Percentiles rank a stretch among this genome's conserved stretches.
Evolutionary conservation across 2,797 vertebrate genomes (phyloP).

Genomic region (Coregonus sp.): DNA sequence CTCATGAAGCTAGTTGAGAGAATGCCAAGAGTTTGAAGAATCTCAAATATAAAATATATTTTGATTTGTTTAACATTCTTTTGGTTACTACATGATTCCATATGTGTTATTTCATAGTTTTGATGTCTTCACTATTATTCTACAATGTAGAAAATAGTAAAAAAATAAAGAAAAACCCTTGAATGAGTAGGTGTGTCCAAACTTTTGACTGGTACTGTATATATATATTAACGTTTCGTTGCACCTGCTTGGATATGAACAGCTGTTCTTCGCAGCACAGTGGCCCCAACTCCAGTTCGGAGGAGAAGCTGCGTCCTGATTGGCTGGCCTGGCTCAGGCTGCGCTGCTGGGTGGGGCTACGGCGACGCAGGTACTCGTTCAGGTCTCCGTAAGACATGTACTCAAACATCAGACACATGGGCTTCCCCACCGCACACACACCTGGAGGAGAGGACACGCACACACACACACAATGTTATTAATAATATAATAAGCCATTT

Average conservation of each 20-base stretch:
- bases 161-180: too few species aligned
- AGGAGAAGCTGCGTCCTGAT: slow-evolving; percentile 65
- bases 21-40: too few species aligned
- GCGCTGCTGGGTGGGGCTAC: slow-evolving; percentile 77
- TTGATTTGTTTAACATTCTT: too few species aligned
- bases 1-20: too few species aligned
- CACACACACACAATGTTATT: background rate
- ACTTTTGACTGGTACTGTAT: too few species aligned
- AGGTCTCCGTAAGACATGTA: slow-evolving; percentile 97
- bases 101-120: too few species aligned
- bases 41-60: too few species aligned
- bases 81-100: too few species aligned
- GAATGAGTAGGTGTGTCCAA: too few species aligned
- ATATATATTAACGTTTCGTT: background rate
- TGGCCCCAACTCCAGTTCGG: slow-evolving; percentile 65
- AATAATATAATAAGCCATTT: too few species aligned
- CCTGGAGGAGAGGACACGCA: slow-evolving; percentile 56
- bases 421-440: slow-evolving; percentile 97
- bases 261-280: slow-evolving; percentile 87
- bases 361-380: slow-evolving; percentile 90
- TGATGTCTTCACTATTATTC: too few species aligned
- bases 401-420: slow-evolving; percentile 97
- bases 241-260: slow-evolving; percentile 68
- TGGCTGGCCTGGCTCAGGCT: slow-evolving; percentile 76
- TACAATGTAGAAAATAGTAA: too few species aligned